These are phyloP conservation scores for Pelecanoides urinatrix DNA, from an alignment of 2,113 vertebrate species.

Conservation along the genomic window DNA sequence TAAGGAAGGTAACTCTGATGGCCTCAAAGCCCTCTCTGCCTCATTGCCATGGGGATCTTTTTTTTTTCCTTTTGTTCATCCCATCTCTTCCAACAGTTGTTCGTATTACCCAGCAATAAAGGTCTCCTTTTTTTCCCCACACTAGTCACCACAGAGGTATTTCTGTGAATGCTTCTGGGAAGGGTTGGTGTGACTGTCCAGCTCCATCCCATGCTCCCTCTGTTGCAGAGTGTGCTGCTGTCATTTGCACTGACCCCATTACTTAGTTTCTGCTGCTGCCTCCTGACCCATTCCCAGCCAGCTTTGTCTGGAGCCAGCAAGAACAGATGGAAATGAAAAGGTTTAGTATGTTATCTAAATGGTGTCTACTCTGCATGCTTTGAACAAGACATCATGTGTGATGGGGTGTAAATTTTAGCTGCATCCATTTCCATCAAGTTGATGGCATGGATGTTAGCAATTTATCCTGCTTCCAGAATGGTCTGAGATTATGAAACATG, in stretches of 20 bases:
- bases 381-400: neutral
- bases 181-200: neutral
- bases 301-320: neutral
- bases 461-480: neutral
- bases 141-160: neutral
- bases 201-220: neutral
- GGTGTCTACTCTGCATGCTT: neutral
- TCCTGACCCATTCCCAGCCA: neutral
- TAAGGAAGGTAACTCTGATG: neutral
- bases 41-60: neutral
- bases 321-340: neutral
- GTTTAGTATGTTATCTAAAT: neutral
- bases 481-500: neutral
- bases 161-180: neutral
- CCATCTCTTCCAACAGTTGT: neutral
- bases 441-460: neutral
- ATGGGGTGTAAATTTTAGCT: neutral
- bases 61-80: neutral
- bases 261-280: neutral
- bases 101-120: neutral
- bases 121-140: neutral
- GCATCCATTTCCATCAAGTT: neutral
- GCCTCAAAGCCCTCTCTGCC: neutral
- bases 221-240: neutral
- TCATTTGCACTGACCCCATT: neutral